These are phyloP conservation scores for Cathartes aura DNA, from an alignment of 2,113 vertebrate genomes.

Conservation along the genomic window DNA sequence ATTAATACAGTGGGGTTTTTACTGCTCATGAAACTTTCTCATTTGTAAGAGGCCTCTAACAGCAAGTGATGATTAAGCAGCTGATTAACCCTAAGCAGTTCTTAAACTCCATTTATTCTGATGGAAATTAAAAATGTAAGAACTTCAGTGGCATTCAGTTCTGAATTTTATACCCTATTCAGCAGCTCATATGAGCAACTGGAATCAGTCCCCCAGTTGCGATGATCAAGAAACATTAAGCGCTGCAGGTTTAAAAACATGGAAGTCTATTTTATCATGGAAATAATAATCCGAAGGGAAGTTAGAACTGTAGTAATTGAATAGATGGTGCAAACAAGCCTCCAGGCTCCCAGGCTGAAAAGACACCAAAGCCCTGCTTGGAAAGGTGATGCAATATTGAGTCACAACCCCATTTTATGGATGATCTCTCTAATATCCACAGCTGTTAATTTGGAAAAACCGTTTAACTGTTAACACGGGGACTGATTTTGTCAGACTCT, in stretches of 20 bases:
- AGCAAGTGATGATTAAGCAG: background rate
- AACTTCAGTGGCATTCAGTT: background rate
- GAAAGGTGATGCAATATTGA: conserved; percentile 44
- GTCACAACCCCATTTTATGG: background rate
- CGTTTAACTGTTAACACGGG: background rate
- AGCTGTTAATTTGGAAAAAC: background rate
- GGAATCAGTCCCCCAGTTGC: background rate
- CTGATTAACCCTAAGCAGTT: background rate
- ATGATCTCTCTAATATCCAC: background rate
- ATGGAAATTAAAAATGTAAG: background rate
- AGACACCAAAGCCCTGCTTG: background rate
- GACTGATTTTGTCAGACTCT: background rate
- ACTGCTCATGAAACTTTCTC: background rate
- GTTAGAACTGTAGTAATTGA: fast-evolving
- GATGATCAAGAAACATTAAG: background rate
- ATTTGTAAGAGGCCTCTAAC: background rate
- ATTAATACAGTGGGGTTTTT: background rate
- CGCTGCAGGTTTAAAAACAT: background rate
- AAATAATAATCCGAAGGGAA: background rate
- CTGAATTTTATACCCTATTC: background rate
- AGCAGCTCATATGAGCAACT: background rate
- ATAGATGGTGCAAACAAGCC: background rate
- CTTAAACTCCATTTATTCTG: background rate
- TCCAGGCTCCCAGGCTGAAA: background rate
- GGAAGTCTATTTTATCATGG: background rate